Evolutionary conservation across 2,888 invertebrate genomes (phyloP).

Genomic region (Oithona nana): DNA sequence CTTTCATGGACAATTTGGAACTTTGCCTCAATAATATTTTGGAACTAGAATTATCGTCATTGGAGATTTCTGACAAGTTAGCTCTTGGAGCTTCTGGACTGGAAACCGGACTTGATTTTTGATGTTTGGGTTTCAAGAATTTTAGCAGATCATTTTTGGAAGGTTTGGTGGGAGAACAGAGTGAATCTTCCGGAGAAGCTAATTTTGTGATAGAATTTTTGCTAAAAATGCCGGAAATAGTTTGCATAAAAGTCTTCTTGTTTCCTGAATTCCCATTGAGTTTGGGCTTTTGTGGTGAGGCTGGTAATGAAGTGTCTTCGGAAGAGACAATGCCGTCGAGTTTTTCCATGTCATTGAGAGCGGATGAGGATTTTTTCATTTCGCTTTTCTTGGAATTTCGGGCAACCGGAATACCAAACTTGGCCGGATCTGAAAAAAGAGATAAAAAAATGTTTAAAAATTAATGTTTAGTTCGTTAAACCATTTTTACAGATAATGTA

Average conservation of each 20-base stretch:
- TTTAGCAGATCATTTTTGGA: background rate
- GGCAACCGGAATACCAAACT: slow-evolving; percentile 22
- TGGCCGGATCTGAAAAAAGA: slow-evolving; percentile 27
- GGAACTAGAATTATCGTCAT: background rate
- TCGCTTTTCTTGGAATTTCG: background rate
- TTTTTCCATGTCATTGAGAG: background rate
- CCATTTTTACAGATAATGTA: no score
- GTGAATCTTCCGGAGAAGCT: background rate
- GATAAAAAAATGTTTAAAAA: no score
- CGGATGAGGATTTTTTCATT: background rate
- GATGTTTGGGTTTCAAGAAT: background rate
- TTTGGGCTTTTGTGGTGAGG: background rate
- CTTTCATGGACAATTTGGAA: background rate
- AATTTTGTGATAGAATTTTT: slow-evolving; percentile 8
- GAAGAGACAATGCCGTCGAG: background rate
- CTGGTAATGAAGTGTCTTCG: background rate
- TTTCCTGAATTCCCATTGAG: background rate
- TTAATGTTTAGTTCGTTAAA: no score
- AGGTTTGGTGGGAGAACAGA: background rate
- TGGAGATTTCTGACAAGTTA: background rate
- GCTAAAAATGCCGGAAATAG: slow-evolving; percentile 60
- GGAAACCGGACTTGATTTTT: background rate
- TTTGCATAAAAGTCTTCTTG: slow-evolving; percentile 55
- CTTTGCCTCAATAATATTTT: background rate
- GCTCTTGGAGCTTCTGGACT: background rate